Base-by-base conservation (phyloP, 2,888 invertebrate genomes). In the Timandra comae region DNA sequence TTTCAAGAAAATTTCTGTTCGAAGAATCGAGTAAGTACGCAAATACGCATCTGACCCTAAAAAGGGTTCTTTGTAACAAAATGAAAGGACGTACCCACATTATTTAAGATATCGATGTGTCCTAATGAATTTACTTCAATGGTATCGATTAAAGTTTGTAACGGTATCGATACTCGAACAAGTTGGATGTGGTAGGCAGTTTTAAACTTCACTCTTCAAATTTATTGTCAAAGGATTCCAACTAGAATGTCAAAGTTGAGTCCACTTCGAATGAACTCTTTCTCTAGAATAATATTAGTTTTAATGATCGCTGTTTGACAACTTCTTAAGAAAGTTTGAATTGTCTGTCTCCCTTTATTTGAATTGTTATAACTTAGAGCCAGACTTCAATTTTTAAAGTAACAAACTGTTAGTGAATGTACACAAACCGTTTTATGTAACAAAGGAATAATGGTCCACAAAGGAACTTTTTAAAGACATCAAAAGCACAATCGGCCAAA, bases 1-100 rank as follows among this genome's bases (percentile, higher is more conserved):
- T 63, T 60, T 52, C 34, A 34, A 46, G 43, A 39, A 46, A 49
- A 52, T 54, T 61, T 57, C 46, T 46, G 49, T 49, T 50, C 46
- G 52, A 51, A 43, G 56, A 56, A 54, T 49, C 49, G 38, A 16
- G 16, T 1, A 16, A 16, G 16, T 16, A 16, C 38, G 40, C 31
- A 34, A 36, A 36, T 32, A 23, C 30, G 35, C 35, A 33, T 11
- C 26, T 29, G 30, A 32, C 32, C 35, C 19, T 7, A 33, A 38
- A 38, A 38, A 34, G 37, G 30, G 30, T 33, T 30, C 23, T 29
- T 7, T 31, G 27, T 12, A 28, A 25, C 4, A 16, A 6, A 16
- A 16, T 6, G 16, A 16, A 3, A 20, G 11, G 6, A 16, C 16
- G 3, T 16, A 16, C 1, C 16, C 16, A n/a, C n/a, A n/a, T n/a